Base-by-base conservation (phyloP, 2,888 invertebrate species). In the Seladonia tumulorum region DNA sequence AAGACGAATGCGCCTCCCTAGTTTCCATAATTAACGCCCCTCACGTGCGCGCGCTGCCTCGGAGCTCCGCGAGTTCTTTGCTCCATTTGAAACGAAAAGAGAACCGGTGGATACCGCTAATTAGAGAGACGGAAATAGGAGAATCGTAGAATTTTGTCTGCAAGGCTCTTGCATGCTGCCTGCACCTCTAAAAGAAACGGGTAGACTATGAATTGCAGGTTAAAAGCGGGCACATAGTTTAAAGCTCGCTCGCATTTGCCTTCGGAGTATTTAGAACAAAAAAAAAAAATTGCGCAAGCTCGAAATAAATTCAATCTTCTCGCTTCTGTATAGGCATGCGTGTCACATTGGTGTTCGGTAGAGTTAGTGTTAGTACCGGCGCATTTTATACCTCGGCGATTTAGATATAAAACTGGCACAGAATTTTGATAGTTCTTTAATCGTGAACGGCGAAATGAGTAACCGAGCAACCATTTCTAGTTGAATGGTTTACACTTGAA, bases 1-100 rank as follows among this genome's bases (percentile, higher is more conserved):
- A 79, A 83, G 87, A 87, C 71, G 83, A 81, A 87, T 83, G 74
- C 71, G 70, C 73, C 77, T 68, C 25, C 45, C 70, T 77, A 72
- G n/a, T 86, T 81, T 78, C 77, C 72, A 81, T 87, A 86, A 86
- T 86, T 82, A 86, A 73, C 76, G 75, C 57, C 63, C 73, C 76
- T 39, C 68, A 71, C 70, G 53, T 75, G 75, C 82, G 22, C 47
- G 39, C 68, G 22, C 71, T 63, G 49, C 78, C 35, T 35, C 63
- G 35, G 35, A 2, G 1, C 29, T 16, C 16, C 16, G 63, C 63
- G 29, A 16, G 76, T 42, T 82, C 78, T 49, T 75, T 76, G 22
- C n/a, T 45, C 16, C 16, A 5, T 68, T 42, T 16, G 18, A 63
- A 45, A 42, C 25, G 74, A 35, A 25, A 53, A 29, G 29, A 70